phyloP scores from a whole-genome alignment of 1,140 invertebrate species.

The Papilio machaon region DNA sequence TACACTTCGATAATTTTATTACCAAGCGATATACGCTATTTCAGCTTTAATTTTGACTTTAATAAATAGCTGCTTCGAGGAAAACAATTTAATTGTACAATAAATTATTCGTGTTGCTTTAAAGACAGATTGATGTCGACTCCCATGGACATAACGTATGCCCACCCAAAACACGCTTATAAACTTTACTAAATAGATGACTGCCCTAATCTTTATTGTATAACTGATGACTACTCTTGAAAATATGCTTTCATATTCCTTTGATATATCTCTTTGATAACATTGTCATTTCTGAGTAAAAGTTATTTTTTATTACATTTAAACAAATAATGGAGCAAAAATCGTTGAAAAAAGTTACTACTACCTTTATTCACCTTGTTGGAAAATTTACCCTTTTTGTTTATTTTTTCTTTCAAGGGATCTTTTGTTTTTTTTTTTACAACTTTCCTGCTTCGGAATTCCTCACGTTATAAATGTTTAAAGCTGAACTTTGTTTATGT shows the following conservation, averaged over 20 bases:
- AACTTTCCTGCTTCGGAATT: background rate
- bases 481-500: conserved; percentile 43
- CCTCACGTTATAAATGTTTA: background rate
- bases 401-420: background rate
- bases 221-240: background rate
- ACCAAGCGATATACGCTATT: background rate
- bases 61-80: background rate
- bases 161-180: conserved; percentile 21
- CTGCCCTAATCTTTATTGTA: conserved; percentile 24
- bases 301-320: background rate
- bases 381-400: background rate
- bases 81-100: conserved; percentile 18
- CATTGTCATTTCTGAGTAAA: conserved; percentile 6
- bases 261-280: conserved; percentile 44
- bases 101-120: conserved; percentile 32
- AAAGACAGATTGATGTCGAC: conserved; percentile 26
- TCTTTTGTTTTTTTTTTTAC: background rate
- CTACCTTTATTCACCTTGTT: background rate
- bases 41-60: conserved; percentile 11
- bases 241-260: conserved; percentile 27
- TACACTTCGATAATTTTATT: conserved; percentile 10
- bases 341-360: background rate
- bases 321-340: background rate
- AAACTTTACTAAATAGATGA: background rate
- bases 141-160: background rate